A percentile compares a stretch with the other conserved stretches of the same genome.
phyloP scores from a whole-genome alignment of 1,140 invertebrate species.

The Pygmarrhopalites habei region DNA sequence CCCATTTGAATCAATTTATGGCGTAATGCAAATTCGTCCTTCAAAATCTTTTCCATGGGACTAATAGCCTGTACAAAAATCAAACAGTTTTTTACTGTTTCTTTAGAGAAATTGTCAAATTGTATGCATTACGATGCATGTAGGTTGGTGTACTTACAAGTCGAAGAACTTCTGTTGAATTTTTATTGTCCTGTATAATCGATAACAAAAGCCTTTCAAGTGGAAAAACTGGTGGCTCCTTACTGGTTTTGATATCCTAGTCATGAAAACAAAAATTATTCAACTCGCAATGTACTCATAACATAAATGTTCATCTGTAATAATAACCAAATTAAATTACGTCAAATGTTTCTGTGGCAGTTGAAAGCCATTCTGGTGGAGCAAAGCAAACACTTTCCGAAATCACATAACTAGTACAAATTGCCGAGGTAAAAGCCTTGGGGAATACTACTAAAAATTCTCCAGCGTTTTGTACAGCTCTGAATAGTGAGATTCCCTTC shows the following conservation, averaged over 20 bases:
- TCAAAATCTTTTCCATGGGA: conserved; percentile 48
- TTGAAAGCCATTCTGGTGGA: conserved; percentile 68
- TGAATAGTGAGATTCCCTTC: conserved; percentile 67
- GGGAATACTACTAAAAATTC: conserved; percentile 89
- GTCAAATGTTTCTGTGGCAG: conserved; percentile 64
- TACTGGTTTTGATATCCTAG: conserved; percentile 71
- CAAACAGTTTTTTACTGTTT: too few species aligned
- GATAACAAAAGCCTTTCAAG: conserved; percentile 73
- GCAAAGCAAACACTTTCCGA: conserved; percentile 93
- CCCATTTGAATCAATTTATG: conserved; percentile 53
- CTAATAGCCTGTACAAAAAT: conserved; percentile 46
- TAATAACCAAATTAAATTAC: conserved; percentile 46
- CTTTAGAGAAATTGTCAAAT: too few species aligned
- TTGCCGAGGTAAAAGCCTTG: conserved; percentile 77
- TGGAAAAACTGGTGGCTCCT: conserved; percentile 85
- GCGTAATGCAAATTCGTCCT: conserved; percentile 51
- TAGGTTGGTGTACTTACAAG: conserved; percentile 42
- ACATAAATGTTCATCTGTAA: background rate
- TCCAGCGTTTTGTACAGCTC: conserved; percentile 75
- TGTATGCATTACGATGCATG: conserved; percentile 30
- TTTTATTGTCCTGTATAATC: conserved; percentile 63
- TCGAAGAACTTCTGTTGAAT: conserved; percentile 58
- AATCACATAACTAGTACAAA: conserved; percentile 81
- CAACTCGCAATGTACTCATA: too few species aligned
- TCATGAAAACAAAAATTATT: background rate